Evolutionary conservation across 2,888 invertebrate genomes (phyloP), one percentile per base, ranked within the genome.

Genomic region (Craniophora ligustri): DNA sequence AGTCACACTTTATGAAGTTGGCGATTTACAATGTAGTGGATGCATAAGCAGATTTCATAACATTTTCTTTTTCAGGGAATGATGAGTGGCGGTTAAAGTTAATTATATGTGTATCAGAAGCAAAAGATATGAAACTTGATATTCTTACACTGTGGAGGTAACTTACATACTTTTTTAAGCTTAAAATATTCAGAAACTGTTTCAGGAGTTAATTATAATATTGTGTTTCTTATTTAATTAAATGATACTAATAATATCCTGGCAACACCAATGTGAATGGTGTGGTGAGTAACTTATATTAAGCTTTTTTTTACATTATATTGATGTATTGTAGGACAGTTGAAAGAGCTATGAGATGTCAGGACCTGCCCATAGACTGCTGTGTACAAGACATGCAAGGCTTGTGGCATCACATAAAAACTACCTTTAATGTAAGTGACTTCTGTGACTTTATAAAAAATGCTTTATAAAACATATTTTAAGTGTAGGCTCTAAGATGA

Each of bases 321-420:
- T 3, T n/a, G 1, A 8, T 23, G 23, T n/a, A 3, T 45, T 83
- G 18, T 74, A 94, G 94, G 57, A 79, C 83, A 18, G 84, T 93
- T 8, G 93, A 93, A 72, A 87, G 73, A 62, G 81, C 85, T n/a
- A 75, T 94, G 77, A 75, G 93, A 46, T 72, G 75, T 60, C 85
- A 87, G 59, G 83, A 87, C 13, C 61, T 93, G 16, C 93, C 94
- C 0, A 67, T 66, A 16, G 88, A 92, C 55, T 94, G 93, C 67
- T 92, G 90, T 63, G 81, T 93, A 34, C 91, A 89, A 67, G 93
- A 93, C 49, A 82, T 94, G 38, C 89, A 92, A 63, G 87, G 86
- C 14, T 72, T 94, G 28, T 93, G 93, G 93, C 89, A 88, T 39
- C 86, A 92, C 51, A 78, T 93, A 21, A 83, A 82, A 53, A 86